phyloP scores from a whole-genome alignment of 2,797 vertebrate species.

The Trachops cirrhosus region DNA sequence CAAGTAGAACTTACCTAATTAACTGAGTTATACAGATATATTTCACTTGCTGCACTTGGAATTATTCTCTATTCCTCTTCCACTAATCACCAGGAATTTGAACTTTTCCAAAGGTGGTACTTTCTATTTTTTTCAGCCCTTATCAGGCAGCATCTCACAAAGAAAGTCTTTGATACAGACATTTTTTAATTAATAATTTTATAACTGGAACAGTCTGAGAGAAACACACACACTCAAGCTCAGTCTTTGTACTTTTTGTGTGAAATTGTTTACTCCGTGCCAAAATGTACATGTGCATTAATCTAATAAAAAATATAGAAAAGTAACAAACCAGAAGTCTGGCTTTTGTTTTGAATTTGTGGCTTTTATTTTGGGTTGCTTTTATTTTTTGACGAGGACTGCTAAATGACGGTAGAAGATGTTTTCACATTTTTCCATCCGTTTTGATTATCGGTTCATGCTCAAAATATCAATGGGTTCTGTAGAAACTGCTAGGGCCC shows the following conservation, averaged over 20 bases:
- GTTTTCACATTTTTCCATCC: not conserved
- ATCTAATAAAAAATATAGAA: not conserved
- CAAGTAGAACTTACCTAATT: not conserved
- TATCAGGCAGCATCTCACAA: not conserved
- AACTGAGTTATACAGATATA: not conserved
- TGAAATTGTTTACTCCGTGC: not conserved
- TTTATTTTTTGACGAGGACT: not conserved
- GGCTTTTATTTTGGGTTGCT: not conserved
- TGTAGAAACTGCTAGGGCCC: not conserved
- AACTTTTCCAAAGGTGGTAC: not conserved
- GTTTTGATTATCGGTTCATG: not conserved
- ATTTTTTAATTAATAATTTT: conserved; percentile 31
- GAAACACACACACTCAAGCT: not conserved
- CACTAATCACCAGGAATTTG: not conserved
- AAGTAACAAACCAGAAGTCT: not conserved
- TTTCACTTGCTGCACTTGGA: not conserved
- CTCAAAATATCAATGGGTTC: not conserved
- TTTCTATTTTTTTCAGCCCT: not conserved
- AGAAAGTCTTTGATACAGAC: not conserved
- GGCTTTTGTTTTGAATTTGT: not conserved
- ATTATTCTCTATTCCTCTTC: not conserved
- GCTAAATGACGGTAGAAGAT: not conserved
- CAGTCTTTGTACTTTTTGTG: not conserved
- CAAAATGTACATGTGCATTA: not conserved
- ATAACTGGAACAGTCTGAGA: not conserved